These are phyloP conservation scores for Eubasilissa splendida DNA, from an alignment of 2,888 invertebrate genomes.

Conservation along the genomic window DNA sequence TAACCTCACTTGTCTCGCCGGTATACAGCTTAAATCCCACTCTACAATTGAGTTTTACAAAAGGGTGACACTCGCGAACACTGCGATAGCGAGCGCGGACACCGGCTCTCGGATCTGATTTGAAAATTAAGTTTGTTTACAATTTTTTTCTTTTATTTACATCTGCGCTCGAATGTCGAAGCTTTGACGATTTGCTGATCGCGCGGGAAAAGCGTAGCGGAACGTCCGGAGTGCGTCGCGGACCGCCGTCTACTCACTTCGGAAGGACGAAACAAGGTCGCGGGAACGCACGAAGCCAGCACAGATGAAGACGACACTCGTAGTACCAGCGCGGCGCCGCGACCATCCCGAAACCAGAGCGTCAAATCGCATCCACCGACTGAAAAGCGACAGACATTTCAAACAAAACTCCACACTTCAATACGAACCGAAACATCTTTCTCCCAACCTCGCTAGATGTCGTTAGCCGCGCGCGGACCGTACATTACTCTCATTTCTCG, in stretches of 20 bases:
- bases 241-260: conserved; percentile 51
- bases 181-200: background rate
- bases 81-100: background rate
- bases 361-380: background rate
- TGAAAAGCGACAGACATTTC: background rate
- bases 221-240: conserved; percentile 32
- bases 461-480: background rate
- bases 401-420: too few relatives aligned
- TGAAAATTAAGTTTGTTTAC: background rate
- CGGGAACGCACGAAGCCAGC: conserved; percentile 25
- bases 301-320: conserved; percentile 10
- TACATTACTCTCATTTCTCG: conserved; percentile 14
- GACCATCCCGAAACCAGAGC: background rate
- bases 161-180: conserved; percentile 9
- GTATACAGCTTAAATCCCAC: conserved; percentile 22
- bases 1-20: conserved; percentile 51
- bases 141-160: conserved; percentile 4
- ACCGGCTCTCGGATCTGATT: too few relatives aligned
- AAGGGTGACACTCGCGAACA: conserved; percentile 9
- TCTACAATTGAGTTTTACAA: conserved; percentile 6
- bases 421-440: too few relatives aligned
- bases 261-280: conserved; percentile 67
- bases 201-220: conserved; percentile 29
- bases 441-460: background rate
- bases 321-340: conserved; percentile 15